Base-by-base conservation (phyloP, 2,888 invertebrate species). In the Apodemia duryi region DNA sequence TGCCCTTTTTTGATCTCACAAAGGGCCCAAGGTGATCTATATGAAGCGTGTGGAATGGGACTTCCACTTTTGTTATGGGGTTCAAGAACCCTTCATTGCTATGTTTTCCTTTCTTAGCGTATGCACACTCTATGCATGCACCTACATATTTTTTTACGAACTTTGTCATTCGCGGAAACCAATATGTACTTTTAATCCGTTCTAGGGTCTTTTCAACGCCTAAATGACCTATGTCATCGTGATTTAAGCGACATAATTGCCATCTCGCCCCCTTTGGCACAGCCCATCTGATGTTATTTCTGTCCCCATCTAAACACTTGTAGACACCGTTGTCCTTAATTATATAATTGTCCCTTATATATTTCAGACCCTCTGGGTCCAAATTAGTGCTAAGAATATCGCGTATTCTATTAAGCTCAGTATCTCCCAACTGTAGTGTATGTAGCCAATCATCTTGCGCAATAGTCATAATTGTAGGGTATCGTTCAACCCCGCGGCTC, bases 1-100 rank as follows among this genome's bases (percentile, higher is more conserved):
- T 62, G 1, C 70, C 68, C 28, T 51, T 46, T 10, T 65, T 70
- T 4, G 85, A 86, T 70, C 85, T 96, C 67, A 63, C 63, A 35
- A 72, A 72, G 29, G 72, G 70, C 13, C 69, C 68, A n/a, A 72
- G 63, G 63, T 72, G 70, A 61, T 72, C 70, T 2, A 69, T n/a
- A 38, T 72, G 72, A 0, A 72, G 2, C 0, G 69, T 70, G 10
- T 71, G 68, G 21, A 74, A 71, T 1, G 74, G 70, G 1, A 62
- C 63, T 5, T 67, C 69, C 10, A 68, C 52, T 60, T 73, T 73
- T 9, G 63, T 64, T 9, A 74, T 74, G 1, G 72, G 70, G 61
- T 74, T 69, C 35, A 70, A 51, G 0, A 71, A 60, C 1, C 71
- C 71, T 6, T 71, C 71, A 54, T 67, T 64, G 21, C 64, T 67